Base-by-base conservation (phyloP, 2,113 vertebrate genomes). In the Crotalus horridus region DNA sequence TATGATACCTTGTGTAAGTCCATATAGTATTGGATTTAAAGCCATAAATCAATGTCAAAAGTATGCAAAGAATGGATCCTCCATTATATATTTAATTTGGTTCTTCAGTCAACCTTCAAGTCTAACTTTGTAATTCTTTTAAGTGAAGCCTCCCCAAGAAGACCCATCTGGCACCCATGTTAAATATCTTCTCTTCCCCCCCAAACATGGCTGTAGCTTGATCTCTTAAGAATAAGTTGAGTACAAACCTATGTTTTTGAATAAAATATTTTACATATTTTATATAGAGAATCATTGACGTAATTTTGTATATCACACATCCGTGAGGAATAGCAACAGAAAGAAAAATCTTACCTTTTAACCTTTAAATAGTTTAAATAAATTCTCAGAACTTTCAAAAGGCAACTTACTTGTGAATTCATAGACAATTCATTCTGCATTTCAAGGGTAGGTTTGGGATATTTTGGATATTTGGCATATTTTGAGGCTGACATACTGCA, bases 351-450 rank as follows among this genome's bases (percentile, higher is more conserved):
- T 1, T 53, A 33, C 39, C 58, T 46, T 21, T 7, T 9, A 87
- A 51, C 33, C 43, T 46, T 53, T n/a, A 10, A 39, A 48, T 85
- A 86, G n/a, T 86, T 59, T 61, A 86, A 89, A 26, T 46, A 48
- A 4, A 92, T 10, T 59, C 55, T 39, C 6, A 53, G 29, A 90
- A 90, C 39, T 64, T 90, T 93, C 51, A 29, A 90, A 89, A 64
- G 33, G 29, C 39, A 54, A 24, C 46, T 93, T 48, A 93, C 74
- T 93, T 93, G 48, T 54, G 46, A 86, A 93, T 93, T 90, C 89
- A 90, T 89, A 56, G 91, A 92, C 48, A 88, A 92, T 92, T 88
- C 88, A 92, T 92, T 92, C 91, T 55, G 91, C 17, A 74, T 87
- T 90, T 90, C 46, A 90, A 64, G 43, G 46, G 29, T 51, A 51